Conservation (phyloP, 2,797 vertebrate species). For the Macrochelys suwanniensis region DNA sequence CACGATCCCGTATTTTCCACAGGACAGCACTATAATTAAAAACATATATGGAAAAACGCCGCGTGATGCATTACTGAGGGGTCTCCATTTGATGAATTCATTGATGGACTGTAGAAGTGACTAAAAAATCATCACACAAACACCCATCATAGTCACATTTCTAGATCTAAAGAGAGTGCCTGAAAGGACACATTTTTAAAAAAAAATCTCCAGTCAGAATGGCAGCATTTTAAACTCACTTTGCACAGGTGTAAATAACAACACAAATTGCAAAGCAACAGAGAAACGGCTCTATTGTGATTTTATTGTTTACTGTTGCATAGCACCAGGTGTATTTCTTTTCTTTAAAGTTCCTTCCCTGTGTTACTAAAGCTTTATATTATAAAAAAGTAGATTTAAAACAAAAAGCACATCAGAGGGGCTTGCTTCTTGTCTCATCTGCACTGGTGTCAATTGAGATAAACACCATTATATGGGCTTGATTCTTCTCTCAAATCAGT, state of each 20-base stretch:
- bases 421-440: too few relatives aligned
- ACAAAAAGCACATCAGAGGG: neutral
- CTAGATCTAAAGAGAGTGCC: neutral
- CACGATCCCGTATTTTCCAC: neutral
- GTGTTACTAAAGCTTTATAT: neutral
- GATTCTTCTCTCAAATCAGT: neutral
- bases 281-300: neutral
- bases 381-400: neutral
- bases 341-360: neutral
- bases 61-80: neutral
- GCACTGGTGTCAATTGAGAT: too few relatives aligned
- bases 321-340: too few relatives aligned
- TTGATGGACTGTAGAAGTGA: neutral
- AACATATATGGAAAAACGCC: neutral
- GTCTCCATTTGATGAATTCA: neutral
- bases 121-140: neutral
- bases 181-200: neutral
- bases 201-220: neutral
- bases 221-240: neutral
- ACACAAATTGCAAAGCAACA: neutral
- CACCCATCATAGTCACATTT: neutral
- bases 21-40: neutral
- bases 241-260: neutral
- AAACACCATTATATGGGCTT: neutral
- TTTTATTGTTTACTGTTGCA: neutral